Percentiles rank a stretch among this genome's conserved stretches.
These are phyloP conservation scores for Propithecus deckenii DNA, from an alignment of 2,797 vertebrate genomes.

Conservation along the genomic window DNA sequence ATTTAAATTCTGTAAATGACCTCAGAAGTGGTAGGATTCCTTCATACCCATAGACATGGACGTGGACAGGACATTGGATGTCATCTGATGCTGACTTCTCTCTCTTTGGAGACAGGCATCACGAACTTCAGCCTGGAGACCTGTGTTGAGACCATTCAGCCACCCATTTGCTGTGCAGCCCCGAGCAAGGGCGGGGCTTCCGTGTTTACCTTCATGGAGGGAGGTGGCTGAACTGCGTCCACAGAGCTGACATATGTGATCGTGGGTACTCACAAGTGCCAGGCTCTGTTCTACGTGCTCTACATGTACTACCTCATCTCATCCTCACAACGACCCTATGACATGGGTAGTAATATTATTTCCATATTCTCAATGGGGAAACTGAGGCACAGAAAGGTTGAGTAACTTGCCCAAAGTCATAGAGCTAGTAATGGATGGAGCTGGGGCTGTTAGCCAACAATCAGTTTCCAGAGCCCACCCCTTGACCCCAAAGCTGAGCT, in stretches of 20 bases:
- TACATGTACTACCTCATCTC: not conserved
- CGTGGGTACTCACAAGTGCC: not conserved
- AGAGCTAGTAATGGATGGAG: not conserved
- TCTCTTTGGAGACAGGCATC: not conserved
- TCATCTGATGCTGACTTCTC: rapidly evolving
- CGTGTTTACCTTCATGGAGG: rapidly evolving
- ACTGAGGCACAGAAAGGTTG: not conserved
- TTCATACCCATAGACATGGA: not conserved
- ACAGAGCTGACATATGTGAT: not conserved
- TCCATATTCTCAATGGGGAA: not conserved
- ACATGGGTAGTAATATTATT: not conserved
- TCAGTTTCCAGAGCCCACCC: not conserved
- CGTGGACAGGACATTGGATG: not conserved
- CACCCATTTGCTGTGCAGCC: not conserved
- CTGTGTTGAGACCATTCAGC: not conserved
- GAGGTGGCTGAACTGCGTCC: not conserved
- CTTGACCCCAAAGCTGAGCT: not conserved
- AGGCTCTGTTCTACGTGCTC: not conserved
- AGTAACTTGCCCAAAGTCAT: not conserved
- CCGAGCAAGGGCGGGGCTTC: not conserved
- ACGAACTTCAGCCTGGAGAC: not conserved
- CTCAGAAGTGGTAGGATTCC: not conserved
- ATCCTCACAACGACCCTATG: not conserved
- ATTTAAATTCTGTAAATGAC: not conserved
- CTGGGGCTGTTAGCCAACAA: not conserved